These are phyloP conservation scores for Lithosia quadra DNA, from an alignment of 2,888 invertebrate species.

Conservation along the genomic window DNA sequence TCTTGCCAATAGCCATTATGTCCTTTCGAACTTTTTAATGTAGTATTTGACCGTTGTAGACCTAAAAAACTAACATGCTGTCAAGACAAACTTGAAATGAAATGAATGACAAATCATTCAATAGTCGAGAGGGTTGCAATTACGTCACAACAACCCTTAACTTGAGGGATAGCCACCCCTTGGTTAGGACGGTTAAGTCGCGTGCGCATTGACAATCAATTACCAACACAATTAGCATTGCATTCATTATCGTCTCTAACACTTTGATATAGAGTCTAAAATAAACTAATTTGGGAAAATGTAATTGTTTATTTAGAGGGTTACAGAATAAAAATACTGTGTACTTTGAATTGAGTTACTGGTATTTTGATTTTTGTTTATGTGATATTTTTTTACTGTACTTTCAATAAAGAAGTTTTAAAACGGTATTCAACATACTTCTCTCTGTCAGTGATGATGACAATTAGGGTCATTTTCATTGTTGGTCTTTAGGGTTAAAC, in stretches of 20 bases:
- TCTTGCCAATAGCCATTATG: background rate
- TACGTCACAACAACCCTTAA: conserved; percentile 64
- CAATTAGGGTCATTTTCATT: conserved; percentile 35
- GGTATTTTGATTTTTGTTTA: conserved; percentile 17
- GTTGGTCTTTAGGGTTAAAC: conserved; percentile 37
- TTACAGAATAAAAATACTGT: conserved; percentile 36
- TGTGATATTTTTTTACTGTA: conserved; percentile 22
- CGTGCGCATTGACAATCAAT: conserved; percentile 70
- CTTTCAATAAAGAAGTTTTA: conserved; percentile 24
- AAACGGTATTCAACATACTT: conserved; percentile 42
- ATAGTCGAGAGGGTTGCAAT: conserved; percentile 73
- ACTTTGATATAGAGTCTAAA: conserved; percentile 20
- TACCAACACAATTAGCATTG: conserved; percentile 32
- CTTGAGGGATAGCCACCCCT: conserved; percentile 68
- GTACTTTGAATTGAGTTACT: conserved; percentile 23
- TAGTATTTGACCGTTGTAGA: conserved; percentile 1
- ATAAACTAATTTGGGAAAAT: conserved; percentile 5
- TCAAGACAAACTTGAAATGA: conserved; percentile 44
- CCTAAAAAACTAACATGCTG: conserved; percentile 29
- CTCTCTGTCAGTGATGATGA: conserved; percentile 40
- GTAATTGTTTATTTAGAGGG: conserved; percentile 21
- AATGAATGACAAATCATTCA: conserved; percentile 68
- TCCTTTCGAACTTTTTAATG: background rate
- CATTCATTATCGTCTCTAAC: conserved; percentile 26
- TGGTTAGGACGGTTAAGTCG: conserved; percentile 66